phyloP scores from a whole-genome alignment of 2,113 vertebrate species.

The Nansenia antarctica region DNA sequence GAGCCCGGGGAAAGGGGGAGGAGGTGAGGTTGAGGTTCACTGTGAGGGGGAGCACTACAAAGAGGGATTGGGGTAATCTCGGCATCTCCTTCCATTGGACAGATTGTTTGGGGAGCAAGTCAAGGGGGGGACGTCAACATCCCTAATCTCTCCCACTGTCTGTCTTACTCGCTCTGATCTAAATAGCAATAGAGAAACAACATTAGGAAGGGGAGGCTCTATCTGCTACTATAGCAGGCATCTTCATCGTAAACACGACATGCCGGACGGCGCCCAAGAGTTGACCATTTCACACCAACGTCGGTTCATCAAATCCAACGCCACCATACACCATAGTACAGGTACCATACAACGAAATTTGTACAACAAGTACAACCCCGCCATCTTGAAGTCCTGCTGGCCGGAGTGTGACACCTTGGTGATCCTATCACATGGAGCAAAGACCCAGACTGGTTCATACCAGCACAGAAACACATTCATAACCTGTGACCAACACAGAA shows the following conservation, averaged over 20 bases:
- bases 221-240: background rate
- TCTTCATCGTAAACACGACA: slow-evolving; percentile 54
- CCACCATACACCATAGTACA: no score
- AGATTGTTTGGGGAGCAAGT: slow-evolving; percentile 55
- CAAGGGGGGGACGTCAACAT: slow-evolving; percentile 66
- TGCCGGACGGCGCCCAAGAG: slow-evolving; percentile 61
- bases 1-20: slow-evolving; percentile 56
- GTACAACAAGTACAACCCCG: no score
- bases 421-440: no score
- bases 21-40: slow-evolving; percentile 50
- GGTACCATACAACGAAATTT: no score
- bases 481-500: no score
- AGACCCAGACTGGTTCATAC: no score
- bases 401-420: no score
- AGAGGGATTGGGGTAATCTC: slow-evolving; percentile 50
- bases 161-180: slow-evolving; percentile 7
- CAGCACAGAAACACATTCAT: no score
- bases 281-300: slow-evolving; percentile 23
- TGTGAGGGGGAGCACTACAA: slow-evolving; percentile 58
- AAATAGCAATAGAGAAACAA: background rate
- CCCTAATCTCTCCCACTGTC: slow-evolving; percentile 42
- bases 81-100: slow-evolving; percentile 67
- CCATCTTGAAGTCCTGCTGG: no score
- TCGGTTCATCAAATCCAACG: slow-evolving; percentile 6
- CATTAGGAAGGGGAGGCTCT: background rate